A percentile compares a stretch with the other conserved stretches of the same genome.
Evolutionary conservation across 1,140 invertebrate species (phyloP).

Genomic region (Sycophila sp.): DNA sequence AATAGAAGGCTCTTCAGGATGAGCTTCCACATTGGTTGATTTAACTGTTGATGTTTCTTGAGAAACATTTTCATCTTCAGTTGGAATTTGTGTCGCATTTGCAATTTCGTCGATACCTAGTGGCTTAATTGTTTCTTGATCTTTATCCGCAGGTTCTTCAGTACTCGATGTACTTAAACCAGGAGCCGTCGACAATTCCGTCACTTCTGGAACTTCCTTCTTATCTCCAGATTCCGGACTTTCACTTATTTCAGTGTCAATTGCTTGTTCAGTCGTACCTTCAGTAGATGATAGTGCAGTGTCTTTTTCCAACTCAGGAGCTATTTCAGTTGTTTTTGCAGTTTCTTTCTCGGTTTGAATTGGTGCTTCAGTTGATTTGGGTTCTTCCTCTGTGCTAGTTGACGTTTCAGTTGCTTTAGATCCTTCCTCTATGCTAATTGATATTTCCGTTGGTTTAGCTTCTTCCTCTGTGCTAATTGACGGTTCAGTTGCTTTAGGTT

Average conservation of each 20-base stretch:
- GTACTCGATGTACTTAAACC: neutral
- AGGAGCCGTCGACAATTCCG: neutral
- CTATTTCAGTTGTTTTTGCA: constrained; percentile 25
- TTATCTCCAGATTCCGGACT: constrained; percentile 31
- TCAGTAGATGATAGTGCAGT: neutral
- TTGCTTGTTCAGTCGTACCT: neutral
- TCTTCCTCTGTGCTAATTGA: constrained; percentile 41
- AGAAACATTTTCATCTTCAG: constrained; percentile 6
- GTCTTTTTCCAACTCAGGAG: neutral
- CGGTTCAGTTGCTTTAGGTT: constrained; percentile 38
- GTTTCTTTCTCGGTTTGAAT: neutral
- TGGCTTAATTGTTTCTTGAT: neutral
- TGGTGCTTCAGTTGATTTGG: constrained; percentile 30
- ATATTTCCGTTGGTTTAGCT: constrained; percentile 20
- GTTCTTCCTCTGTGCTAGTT: constrained; percentile 40
- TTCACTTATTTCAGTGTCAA: constrained; percentile 35
- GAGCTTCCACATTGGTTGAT: constrained; percentile 7
- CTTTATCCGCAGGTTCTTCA: neutral
- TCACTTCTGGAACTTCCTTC: neutral
- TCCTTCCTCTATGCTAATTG: constrained; percentile 25
- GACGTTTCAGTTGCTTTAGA: neutral
- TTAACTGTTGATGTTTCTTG: neutral
- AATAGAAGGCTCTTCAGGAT: neutral
- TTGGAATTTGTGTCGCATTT: neutral
- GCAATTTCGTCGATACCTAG: neutral